Evolutionary conservation across 2,888 invertebrate genomes (phyloP), one percentile per base, ranked within the genome.

Genomic region (Epistrophe grossulariae): DNA sequence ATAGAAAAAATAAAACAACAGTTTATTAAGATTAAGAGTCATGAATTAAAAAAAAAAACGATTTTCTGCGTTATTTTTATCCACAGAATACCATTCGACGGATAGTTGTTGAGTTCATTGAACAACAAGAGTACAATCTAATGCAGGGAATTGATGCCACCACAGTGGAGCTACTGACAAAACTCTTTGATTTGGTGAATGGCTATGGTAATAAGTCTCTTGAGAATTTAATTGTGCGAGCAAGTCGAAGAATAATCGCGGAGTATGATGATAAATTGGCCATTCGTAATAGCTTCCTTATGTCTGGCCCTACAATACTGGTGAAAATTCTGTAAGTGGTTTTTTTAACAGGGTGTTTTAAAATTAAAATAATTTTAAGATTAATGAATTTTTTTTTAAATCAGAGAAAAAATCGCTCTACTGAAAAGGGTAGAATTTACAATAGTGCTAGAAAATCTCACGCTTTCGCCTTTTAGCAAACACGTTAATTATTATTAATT

Each of bases 141-240:
- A 79, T 71, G 78, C 73, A 74, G 15, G 81, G 81, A 71, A 74
- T 79, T 81, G 85, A 85, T 79, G 71, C 64, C 59, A 78, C 52
- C 64, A 71, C 71, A 81, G 81, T 82, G 74, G 78, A 85, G 74
- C 78, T 85, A 64, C 85, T 85, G 70, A 82, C 81, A 71, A 81
- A 52, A 71, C 85, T 85, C 78, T 85, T 85, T 74, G 85, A 85
- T 79, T 71, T 71, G 57, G 78, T 82, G 64, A 71, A 85, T 79
- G 78, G 45, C 40, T 74, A 85, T 81, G 81, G 81, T 74, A 85
- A 85, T 82, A 85, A 70, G 81, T 81, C 81, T 40, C 81, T 85
- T 79, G 81, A 82, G 81, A 79, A 79, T 78, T 45, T 85, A 85
- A 82, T 85, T 85, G 85, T 81, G 70, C 85, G 79, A 64, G 70